Conservation (phyloP, 2,797 vertebrate species). For the Lepidocolaptes lacrymiger region DNA sequence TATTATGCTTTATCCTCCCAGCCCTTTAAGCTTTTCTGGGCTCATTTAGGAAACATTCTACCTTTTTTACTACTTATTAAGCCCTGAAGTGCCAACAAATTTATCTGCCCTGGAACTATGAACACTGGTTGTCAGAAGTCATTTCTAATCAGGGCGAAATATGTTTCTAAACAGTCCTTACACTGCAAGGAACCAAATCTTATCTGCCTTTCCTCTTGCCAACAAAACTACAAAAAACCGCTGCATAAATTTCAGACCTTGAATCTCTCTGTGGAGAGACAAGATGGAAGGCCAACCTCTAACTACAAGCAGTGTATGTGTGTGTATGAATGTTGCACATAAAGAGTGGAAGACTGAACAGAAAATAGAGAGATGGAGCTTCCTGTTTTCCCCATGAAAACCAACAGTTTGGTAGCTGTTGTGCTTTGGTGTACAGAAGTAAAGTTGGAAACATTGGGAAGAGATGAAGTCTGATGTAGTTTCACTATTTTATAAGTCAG, state of each 20-base stretch:
- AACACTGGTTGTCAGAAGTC: neutral
- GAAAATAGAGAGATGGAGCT: neutral
- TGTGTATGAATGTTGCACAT: fast-evolving
- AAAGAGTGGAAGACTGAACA: neutral
- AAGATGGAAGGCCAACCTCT: neutral
- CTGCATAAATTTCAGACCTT: neutral
- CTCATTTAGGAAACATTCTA: neutral
- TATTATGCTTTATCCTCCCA: neutral
- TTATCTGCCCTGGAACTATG: neutral
- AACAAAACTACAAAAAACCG: neutral
- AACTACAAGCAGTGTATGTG: neutral
- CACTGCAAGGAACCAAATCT: neutral
- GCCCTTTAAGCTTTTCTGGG: neutral
- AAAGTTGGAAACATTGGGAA: neutral
- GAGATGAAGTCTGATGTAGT: neutral
- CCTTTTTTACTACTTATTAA: neutral
- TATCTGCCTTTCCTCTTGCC: neutral
- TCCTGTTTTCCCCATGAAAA: neutral
- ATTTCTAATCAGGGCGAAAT: neutral
- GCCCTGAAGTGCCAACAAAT: neutral
- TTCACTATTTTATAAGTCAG: neutral
- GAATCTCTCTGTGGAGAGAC: neutral
- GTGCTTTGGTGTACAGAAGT: neutral
- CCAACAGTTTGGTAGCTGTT: neutral
- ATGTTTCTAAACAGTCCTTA: neutral